Percentiles rank a stretch among this genome's conserved stretches.
Evolutionary conservation across 2,797 vertebrate species (phyloP).

Genomic region (Morelia viridis): DNA sequence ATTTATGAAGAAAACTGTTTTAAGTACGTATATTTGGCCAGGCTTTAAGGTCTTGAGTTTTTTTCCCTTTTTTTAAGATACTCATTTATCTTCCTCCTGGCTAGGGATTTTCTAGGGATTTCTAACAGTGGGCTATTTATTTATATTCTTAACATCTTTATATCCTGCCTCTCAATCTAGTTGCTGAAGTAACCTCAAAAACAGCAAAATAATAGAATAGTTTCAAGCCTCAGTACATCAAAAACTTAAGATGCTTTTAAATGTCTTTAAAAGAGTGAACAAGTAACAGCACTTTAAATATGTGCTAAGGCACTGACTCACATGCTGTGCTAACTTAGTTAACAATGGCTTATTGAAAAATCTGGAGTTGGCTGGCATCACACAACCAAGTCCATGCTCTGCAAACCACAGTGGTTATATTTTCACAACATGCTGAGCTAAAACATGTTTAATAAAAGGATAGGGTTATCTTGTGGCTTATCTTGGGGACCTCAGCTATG

Average conservation of each 20-base stretch:
- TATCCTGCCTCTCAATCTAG: neutral
- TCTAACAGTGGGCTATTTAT: neutral
- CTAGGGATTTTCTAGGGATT: neutral
- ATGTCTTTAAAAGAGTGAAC: neutral
- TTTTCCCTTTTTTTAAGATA: no score
- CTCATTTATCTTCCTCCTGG: neutral
- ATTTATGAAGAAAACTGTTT: constrained; percentile 84
- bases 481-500: neutral
- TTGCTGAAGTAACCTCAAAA: neutral
- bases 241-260: neutral
- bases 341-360: neutral
- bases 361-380: neutral
- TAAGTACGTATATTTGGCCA: constrained; percentile 71
- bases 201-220: neutral
- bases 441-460: neutral
- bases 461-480: neutral
- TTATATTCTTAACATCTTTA: neutral
- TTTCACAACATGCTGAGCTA: neutral
- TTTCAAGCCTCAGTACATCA: neutral
- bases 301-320: neutral
- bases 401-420: neutral
- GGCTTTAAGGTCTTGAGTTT: neutral
- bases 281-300: neutral
- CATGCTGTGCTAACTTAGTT: neutral
- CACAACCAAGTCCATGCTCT: neutral